These are phyloP conservation scores for Pseudococcus viburni DNA, from an alignment of 2,888 invertebrate genomes.

Conservation along the genomic window DNA sequence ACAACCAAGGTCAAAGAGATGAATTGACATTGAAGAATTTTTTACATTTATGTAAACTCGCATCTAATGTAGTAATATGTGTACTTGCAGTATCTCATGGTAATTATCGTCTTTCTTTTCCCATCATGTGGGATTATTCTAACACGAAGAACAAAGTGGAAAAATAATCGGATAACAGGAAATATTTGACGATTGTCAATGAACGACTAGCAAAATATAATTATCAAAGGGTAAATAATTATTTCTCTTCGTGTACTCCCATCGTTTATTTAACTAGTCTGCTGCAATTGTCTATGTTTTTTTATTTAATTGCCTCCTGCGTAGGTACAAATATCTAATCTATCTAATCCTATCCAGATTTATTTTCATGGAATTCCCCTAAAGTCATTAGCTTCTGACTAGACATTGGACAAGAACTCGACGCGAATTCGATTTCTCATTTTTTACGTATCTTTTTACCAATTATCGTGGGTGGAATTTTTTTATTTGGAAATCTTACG, in stretches of 20 bases:
- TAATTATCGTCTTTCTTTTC: background rate
- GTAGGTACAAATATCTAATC: background rate
- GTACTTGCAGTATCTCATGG: background rate
- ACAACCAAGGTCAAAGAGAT: background rate
- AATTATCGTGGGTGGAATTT: background rate
- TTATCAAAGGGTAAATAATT: background rate
- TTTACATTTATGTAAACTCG: background rate
- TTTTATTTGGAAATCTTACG: background rate
- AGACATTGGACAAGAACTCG: background rate
- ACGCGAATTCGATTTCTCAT: background rate
- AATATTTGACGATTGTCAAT: constrained; percentile 15
- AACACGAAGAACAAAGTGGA: background rate
- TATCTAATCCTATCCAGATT: background rate
- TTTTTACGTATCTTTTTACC: background rate
- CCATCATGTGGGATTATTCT: constrained; percentile 6
- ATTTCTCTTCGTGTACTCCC: background rate
- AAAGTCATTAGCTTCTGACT: background rate
- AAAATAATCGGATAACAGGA: background rate
- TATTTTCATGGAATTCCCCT: background rate
- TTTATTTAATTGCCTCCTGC: background rate
- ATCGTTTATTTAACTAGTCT: constrained; percentile 1
- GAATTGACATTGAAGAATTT: background rate
- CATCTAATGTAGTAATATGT: background rate
- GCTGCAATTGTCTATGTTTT: background rate
- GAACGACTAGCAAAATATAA: background rate